Base-by-base conservation (phyloP, 2,888 invertebrate genomes). In the Lithophane leautieri region DNA sequence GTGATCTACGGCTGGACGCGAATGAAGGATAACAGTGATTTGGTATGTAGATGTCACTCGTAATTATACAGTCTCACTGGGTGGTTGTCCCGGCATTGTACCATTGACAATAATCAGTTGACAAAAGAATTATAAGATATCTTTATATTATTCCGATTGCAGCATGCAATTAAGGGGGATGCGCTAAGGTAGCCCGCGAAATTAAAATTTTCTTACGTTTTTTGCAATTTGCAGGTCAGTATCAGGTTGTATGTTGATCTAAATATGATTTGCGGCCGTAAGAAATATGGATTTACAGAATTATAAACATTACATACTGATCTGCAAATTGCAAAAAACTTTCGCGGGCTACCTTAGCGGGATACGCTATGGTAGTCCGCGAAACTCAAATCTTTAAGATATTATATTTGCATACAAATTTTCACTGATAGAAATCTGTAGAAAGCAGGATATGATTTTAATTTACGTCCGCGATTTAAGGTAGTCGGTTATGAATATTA, bases 1-100 rank as follows among this genome's bases (percentile, higher is more conserved):
- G 89, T 89, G 88, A 88, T 91, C 88, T 90, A 88, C 89, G 83
- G 79, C 76, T 84, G 84, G 79, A 85, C 74, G 77, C 68, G 79
- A 89, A 89, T 90, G 91, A 92, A 91, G 92, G 93, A 91, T 90
- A 91, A 84, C 90, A 89, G 87, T 91, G 90, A 93, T 93, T 93
- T 92, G 90, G 90, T 92, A 91, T 92, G 92, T 91, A 92, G 91
- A 92, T 92, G 90, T 90, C 89, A 88, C 76, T 82, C 74, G 86
- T 82, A 86, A 89, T 89, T 90, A 89, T 89, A 76, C 89, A 77
- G 85, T 73, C 82, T 76, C 85, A 78, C 87, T 88, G 86, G 89
- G 88, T 88, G 91, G 89, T 62, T 84, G 82, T 58, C 61, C 79
- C 74, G 79, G 44, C 73, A 75, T 80, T 80, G 78, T 73, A 60